Conservation (phyloP, 2,113 vertebrate genomes). For the Sylvietta virens region DNA sequence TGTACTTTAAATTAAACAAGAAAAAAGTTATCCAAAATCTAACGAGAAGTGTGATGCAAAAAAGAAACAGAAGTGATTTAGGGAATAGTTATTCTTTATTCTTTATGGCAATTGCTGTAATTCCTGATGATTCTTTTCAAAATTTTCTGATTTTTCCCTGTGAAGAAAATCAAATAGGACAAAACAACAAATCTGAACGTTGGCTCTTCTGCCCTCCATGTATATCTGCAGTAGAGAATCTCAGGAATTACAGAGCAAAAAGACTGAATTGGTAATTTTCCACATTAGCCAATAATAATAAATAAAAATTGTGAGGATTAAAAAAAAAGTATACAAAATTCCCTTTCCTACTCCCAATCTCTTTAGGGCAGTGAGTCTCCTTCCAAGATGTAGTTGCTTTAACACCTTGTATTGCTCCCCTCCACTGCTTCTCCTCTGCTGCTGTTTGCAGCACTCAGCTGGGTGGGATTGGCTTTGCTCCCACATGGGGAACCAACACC, state of each 20-base stretch:
- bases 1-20: background rate
- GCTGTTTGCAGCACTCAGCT: background rate
- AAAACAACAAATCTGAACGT: background rate
- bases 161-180: background rate
- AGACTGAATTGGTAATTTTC: background rate
- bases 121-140: background rate
- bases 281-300: background rate
- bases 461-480: background rate
- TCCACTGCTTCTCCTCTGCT: background rate
- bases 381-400: background rate
- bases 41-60: background rate
- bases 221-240: background rate
- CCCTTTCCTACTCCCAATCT: background rate
- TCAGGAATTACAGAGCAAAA: background rate
- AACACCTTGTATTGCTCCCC: background rate
- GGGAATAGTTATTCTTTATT: background rate
- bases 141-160: background rate
- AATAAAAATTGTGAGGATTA: background rate
- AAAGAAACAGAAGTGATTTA: background rate
- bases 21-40: background rate
- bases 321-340: accelerated
- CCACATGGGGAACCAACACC: accelerated
- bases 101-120: background rate
- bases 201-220: background rate
- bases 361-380: accelerated